Evolutionary conservation across 2,888 invertebrate species (phyloP).

Genomic region (Pteria penguin): DNA sequence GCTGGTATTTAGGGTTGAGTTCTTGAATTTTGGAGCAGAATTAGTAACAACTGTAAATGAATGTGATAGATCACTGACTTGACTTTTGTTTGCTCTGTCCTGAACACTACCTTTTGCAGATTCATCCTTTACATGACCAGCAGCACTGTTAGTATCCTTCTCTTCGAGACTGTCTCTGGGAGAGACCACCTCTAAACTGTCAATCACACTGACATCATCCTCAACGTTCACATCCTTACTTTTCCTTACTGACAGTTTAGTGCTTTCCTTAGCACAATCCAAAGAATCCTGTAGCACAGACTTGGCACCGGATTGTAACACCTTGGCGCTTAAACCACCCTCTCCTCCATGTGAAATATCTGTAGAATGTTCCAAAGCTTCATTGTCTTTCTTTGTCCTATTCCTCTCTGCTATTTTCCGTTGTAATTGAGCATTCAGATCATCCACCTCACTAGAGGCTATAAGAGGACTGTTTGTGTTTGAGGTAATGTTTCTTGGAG

Average conservation of each 20-base stretch:
- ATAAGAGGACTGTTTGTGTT: neutral
- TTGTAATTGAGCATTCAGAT: neutral
- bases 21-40: neutral
- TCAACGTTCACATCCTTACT: neutral
- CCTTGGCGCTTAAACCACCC: neutral
- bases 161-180: slow-evolving; percentile 37
- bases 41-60: slow-evolving; percentile 13
- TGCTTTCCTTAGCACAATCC: neutral
- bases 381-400: neutral
- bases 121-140: neutral
- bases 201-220: slow-evolving; percentile 8
- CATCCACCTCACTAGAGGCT: neutral
- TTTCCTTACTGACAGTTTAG: neutral
- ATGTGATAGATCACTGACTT: neutral
- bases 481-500: neutral
- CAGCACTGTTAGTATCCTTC: neutral
- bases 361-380: neutral
- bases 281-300: neutral
- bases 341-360: no score
- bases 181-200: slow-evolving; percentile 30
- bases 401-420: neutral
- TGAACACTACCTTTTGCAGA: neutral
- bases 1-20: neutral
- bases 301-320: neutral
- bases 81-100: neutral